Conservation (phyloP, 2,888 invertebrate genomes). For the Plutella xylostella region DNA sequence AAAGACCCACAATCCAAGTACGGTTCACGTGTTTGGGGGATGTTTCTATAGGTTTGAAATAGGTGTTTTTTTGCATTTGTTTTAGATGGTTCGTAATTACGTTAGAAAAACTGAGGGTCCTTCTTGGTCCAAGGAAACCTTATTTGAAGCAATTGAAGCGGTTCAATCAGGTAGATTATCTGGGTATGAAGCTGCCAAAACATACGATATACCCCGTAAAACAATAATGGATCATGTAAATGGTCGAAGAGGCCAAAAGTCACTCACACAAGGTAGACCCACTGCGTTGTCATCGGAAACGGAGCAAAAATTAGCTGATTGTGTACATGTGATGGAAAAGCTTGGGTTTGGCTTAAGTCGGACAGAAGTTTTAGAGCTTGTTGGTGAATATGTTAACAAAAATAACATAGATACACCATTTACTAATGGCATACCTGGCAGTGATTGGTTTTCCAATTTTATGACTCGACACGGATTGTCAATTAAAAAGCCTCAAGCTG, state of each 20-base stretch:
- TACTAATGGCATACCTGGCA: conserved; percentile 21
- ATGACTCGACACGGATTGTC: conserved; percentile 19
- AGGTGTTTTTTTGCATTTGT: too few species aligned
- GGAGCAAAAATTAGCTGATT: conserved; percentile 20
- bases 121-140: too few species aligned
- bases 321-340: conserved; percentile 23
- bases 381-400: conserved; percentile 19
- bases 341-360: conserved; percentile 25
- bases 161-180: conserved; percentile 13
- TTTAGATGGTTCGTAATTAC: too few species aligned
- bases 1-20: too few species aligned
- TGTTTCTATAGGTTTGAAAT: too few species aligned
- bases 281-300: conserved; percentile 19
- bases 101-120: too few species aligned
- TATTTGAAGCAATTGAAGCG: conserved; percentile 14
- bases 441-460: conserved; percentile 23
- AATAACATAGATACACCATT: conserved; percentile 24
- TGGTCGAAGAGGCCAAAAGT: conserved; percentile 17
- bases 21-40: too few species aligned
- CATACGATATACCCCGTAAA: conserved; percentile 17
- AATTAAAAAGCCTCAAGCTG: conserved; percentile 22
- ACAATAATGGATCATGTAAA: conserved; percentile 13
- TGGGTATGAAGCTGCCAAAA: conserved; percentile 14
- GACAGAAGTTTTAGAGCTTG: conserved; percentile 21
- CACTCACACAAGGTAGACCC: conserved; percentile 17